These are phyloP conservation scores for Phania funesta DNA, from an alignment of 2,888 invertebrate genomes.

Conservation along the genomic window DNA sequence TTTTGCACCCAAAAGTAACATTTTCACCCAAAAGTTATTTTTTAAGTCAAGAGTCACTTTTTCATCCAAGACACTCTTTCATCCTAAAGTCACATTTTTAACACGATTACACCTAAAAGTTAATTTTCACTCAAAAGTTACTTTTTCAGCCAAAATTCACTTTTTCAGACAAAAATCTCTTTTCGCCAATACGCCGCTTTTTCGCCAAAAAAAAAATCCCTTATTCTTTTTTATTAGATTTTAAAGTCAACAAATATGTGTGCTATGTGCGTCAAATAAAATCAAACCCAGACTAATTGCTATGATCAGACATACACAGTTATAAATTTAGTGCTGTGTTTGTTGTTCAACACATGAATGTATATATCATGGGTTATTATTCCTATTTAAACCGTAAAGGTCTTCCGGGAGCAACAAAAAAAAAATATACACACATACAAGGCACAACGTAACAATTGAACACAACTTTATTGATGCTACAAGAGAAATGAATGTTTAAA, in stretches of 20 bases:
- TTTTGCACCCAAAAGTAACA: not conserved
- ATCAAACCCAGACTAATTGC: conserved; percentile 79
- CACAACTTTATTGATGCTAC: not conserved
- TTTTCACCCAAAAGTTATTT: not conserved
- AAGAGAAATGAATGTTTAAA: not conserved
- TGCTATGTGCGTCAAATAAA: conserved; percentile 71
- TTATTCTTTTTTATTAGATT: not conserved
- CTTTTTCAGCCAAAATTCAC: no score
- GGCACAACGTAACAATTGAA: not conserved
- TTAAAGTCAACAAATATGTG: conserved; percentile 45
- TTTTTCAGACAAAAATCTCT: no score
- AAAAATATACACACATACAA: not conserved
- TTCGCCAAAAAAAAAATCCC: not conserved
- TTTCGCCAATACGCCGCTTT: no score
- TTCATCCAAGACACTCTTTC: not conserved
- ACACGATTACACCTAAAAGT: no score
- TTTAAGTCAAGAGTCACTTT: not conserved
- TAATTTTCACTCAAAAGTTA: no score
- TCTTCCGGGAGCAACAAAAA: conserved; percentile 9
- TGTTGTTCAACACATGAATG: not conserved
- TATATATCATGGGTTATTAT: not conserved
- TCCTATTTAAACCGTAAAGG: conserved; percentile 24
- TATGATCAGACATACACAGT: conserved; percentile 77
- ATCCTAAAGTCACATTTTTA: no score
- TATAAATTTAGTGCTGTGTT: conserved; percentile 71